Conservation (phyloP, 2,888 invertebrate species). For the Pyrrhia umbra region DNA sequence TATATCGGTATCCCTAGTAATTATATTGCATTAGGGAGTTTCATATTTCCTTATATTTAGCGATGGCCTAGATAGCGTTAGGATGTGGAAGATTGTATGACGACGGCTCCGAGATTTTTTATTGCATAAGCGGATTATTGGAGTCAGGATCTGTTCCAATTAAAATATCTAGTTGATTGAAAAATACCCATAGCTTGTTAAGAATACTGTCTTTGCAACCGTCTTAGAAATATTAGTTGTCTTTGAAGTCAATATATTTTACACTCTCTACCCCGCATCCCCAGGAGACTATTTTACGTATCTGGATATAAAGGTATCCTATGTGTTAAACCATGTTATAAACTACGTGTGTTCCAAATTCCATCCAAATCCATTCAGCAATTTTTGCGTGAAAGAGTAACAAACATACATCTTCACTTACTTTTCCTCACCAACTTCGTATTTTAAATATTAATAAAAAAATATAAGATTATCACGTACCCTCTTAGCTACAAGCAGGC, state of each 20-base stretch:
- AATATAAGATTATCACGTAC: neutral
- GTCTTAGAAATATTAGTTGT: neutral
- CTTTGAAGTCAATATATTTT: too few relatives aligned
- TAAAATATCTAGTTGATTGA: conserved; percentile 22
- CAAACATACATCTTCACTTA: too few relatives aligned
- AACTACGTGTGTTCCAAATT: too few relatives aligned
- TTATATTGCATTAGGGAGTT: neutral
- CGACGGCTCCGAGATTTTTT: neutral
- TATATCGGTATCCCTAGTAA: neutral
- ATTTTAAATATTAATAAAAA: neutral
- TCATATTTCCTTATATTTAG: conserved; percentile 2
- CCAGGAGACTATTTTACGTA: too few relatives aligned
- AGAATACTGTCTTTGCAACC: neutral
- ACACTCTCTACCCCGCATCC: too few relatives aligned
- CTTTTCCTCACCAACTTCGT: too few relatives aligned
- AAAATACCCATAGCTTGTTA: conserved; percentile 16
- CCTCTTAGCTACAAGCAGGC: neutral
- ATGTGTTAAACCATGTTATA: too few relatives aligned
- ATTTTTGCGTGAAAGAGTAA: too few relatives aligned
- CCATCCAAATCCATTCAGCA: too few relatives aligned
- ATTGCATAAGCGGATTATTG: conserved; percentile 14
- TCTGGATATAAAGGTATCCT: too few relatives aligned
- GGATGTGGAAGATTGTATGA: neutral
- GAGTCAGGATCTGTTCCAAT: conserved; percentile 29
- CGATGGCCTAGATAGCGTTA: neutral